Conservation (phyloP, 2,113 vertebrate species). For the Thamnophis sirtalis region DNA sequence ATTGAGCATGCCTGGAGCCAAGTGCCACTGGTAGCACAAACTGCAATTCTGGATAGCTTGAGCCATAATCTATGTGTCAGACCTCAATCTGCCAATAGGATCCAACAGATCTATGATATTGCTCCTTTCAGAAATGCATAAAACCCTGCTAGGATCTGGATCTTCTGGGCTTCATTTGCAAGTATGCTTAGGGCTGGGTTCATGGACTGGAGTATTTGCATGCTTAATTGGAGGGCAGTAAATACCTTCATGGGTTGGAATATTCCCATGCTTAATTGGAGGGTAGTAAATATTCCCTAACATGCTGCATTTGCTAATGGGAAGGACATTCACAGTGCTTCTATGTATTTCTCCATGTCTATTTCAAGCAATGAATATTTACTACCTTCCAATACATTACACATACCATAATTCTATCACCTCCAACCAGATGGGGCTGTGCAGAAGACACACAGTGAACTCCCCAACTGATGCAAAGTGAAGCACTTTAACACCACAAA, state of each 20-base stretch:
- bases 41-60: background rate
- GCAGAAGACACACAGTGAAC: background rate
- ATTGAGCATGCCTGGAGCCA: background rate
- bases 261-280: background rate
- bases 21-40: background rate
- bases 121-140: background rate
- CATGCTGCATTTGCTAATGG: background rate
- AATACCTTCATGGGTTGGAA: background rate
- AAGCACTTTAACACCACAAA: background rate
- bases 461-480: background rate
- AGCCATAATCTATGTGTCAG: background rate
- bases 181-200: background rate
- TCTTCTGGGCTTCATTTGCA: background rate
- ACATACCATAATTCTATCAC: background rate
- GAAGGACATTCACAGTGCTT: background rate
- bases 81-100: background rate
- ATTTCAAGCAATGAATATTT: background rate
- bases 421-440: background rate
- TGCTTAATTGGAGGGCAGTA: background rate
- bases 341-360: background rate
- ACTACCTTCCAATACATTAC: no score
- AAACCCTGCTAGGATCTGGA: background rate
- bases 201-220: background rate
- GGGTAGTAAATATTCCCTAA: background rate
- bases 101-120: background rate